phyloP scores from a whole-genome alignment of 2,888 invertebrate genomes.

The Eumacrocentrus americanus region DNA sequence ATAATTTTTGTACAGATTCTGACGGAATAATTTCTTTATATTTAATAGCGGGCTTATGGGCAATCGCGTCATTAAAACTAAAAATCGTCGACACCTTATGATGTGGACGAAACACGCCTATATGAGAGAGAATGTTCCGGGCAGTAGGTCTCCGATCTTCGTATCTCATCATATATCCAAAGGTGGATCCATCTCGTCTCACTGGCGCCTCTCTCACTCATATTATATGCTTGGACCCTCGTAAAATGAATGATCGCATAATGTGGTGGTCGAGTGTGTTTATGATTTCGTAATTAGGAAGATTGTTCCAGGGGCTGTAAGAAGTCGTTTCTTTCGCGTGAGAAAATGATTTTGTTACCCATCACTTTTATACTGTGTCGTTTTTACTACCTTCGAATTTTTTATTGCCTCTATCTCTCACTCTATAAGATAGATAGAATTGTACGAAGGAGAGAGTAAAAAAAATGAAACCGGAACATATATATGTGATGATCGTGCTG shows the following conservation, averaged over 20 bases:
- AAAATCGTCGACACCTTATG: slow-evolving; percentile 23
- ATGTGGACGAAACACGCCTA: slow-evolving; percentile 23
- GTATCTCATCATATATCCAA: slow-evolving; percentile 8
- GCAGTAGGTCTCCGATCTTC: slow-evolving; percentile 20
- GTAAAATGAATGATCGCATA: slow-evolving; percentile 30
- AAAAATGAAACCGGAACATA: background rate
- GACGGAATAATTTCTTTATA: too few relatives aligned
- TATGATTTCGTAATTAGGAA: slow-evolving; percentile 29
- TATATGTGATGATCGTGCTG: slow-evolving; percentile 13
- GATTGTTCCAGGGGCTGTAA: slow-evolving; percentile 10
- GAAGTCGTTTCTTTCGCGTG: slow-evolving; percentile 13
- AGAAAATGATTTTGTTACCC: slow-evolving; percentile 5
- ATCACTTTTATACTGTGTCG: background rate
- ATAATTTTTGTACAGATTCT: background rate
- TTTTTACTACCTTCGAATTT: background rate
- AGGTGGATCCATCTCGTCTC: slow-evolving; percentile 17
- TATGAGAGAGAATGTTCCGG: slow-evolving; percentile 6
- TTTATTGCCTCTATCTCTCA: background rate
- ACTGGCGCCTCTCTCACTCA: slow-evolving; percentile 27
- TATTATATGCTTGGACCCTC: slow-evolving; percentile 27
- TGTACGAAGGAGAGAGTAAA: background rate
- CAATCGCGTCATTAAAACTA: slow-evolving; percentile 9
- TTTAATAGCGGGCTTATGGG: slow-evolving; percentile 16
- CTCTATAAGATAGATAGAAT: background rate
- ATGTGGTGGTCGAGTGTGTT: slow-evolving; percentile 21